Evolutionary conservation across 2,113 vertebrate genomes (phyloP), one percentile per base, ranked within the genome.

Genomic region (Callipepla squamata): DNA sequence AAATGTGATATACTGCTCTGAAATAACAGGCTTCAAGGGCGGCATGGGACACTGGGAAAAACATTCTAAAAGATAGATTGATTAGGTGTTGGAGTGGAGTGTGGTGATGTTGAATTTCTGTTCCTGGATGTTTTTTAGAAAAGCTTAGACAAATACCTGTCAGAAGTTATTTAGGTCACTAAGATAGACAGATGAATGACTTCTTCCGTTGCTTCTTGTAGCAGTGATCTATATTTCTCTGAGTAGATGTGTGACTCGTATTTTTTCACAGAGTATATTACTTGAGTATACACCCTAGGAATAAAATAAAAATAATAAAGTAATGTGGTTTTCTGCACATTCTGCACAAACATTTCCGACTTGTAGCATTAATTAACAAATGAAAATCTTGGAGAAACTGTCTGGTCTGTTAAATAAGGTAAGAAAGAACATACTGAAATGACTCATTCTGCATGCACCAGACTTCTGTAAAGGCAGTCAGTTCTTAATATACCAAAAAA

Each of bases 141-240:
- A 77, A 93, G 82, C 38, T 91, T 94, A 95, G 82, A 90, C 85
- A 94, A 91, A 95, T 75, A 86, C 65, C 82, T 93, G 65, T 61
- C 92, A 88, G 47, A 44, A 94, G 77, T 88, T 91, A 88, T 93
- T 90, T 94, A 83, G 47, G 80, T 88, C 82, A 94, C 80, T 90
- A 42, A 61, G 69, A 96, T 59, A 92, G 95, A 80, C 17, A 94
- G 75, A 86, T 66, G n/a, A 91, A 92, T 63, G 3, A 85, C 42
- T 70, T 94, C 65, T 87, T 63, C 42, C 30, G 57, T 67, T 5
- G 9, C 51, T 88, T 96, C 92, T 90, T 77, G 45, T 90, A 85
- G 70, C 82, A 51, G 23, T 80, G 59, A 58, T 80, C 68, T 88
- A 6, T 91, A 51, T 89, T 94, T 89, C 63, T 91, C 20, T 44